These are phyloP conservation scores for Botia almorhae DNA, from an alignment of 2,797 vertebrate species.

Conservation along the genomic window DNA sequence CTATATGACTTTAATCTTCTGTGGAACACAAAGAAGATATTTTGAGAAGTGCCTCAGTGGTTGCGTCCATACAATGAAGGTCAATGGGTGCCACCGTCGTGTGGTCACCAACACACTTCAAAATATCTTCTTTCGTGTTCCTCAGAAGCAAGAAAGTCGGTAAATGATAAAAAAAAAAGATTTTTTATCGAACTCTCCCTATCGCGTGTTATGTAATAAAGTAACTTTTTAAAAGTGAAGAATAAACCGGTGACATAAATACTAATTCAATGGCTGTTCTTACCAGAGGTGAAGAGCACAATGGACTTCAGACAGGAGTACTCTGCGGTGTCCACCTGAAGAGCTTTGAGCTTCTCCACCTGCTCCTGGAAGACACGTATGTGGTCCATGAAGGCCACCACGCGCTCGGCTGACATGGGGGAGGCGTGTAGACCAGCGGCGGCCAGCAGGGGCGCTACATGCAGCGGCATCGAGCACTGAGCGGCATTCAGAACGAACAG, in stretches of 20 bases:
- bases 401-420: slow-evolving; percentile 85
- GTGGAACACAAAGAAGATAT: too few relatives aligned
- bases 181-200: too few relatives aligned
- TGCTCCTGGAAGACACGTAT: slow-evolving; percentile 89
- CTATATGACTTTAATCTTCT: too few relatives aligned
- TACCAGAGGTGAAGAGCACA: slow-evolving; percentile 87
- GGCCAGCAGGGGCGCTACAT: slow-evolving; percentile 84
- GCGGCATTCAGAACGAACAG: slow-evolving; percentile 88
- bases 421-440: slow-evolving; percentile 87
- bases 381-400: slow-evolving; percentile 91
- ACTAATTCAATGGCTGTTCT: slow-evolving; percentile 56
- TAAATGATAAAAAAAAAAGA: too few relatives aligned
- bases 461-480: slow-evolving; percentile 87
- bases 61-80: too few relatives aligned
- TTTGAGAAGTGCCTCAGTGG: too few relatives aligned
- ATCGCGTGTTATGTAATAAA: neutral
- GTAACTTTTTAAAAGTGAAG: neutral
- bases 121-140: too few relatives aligned
- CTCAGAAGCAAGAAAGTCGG: too few relatives aligned
- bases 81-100: too few relatives aligned
- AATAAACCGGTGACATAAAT: neutral
- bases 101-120: too few relatives aligned
- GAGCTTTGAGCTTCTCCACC: slow-evolving; percentile 88
- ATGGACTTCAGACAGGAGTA: slow-evolving; percentile 89
- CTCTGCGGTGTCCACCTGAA: slow-evolving; percentile 87